These are phyloP conservation scores for Rhamnusium bicolor DNA, from an alignment of 2,888 invertebrate species.

Conservation along the genomic window DNA sequence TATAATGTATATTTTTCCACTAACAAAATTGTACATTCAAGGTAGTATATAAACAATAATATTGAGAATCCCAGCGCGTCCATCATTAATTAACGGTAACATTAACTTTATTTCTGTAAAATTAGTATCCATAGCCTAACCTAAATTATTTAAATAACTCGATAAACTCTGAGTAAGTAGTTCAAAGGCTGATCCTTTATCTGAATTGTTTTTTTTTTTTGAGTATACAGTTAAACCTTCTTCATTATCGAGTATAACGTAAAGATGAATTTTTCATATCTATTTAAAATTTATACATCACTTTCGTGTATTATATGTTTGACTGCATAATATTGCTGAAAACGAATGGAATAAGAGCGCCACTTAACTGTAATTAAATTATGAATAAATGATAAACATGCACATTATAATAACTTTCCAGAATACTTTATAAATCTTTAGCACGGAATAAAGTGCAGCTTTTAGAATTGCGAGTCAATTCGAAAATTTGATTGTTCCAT, in stretches of 20 bases:
- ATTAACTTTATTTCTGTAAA: too few relatives aligned
- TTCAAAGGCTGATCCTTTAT: too few relatives aligned
- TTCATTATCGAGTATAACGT: background rate
- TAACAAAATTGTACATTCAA: too few relatives aligned
- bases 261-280: background rate
- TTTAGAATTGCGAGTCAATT: background rate
- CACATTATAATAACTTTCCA: conserved; percentile 7
- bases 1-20: too few relatives aligned
- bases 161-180: too few relatives aligned
- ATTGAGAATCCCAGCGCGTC: too few relatives aligned
- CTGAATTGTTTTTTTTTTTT: too few relatives aligned
- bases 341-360: background rate
- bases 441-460: conserved; percentile 6
- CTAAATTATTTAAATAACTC: too few relatives aligned
- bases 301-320: background rate
- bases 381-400: conserved; percentile 22
- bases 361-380: conserved; percentile 17
- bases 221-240: too few relatives aligned
- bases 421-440: background rate
- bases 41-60: too few relatives aligned
- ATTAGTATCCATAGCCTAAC: too few relatives aligned
- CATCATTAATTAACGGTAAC: too few relatives aligned
- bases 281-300: background rate
- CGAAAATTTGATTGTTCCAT: background rate
- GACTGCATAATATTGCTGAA: background rate